Conservation (phyloP, 2,113 vertebrate species). For the Pelusios castaneus region DNA sequence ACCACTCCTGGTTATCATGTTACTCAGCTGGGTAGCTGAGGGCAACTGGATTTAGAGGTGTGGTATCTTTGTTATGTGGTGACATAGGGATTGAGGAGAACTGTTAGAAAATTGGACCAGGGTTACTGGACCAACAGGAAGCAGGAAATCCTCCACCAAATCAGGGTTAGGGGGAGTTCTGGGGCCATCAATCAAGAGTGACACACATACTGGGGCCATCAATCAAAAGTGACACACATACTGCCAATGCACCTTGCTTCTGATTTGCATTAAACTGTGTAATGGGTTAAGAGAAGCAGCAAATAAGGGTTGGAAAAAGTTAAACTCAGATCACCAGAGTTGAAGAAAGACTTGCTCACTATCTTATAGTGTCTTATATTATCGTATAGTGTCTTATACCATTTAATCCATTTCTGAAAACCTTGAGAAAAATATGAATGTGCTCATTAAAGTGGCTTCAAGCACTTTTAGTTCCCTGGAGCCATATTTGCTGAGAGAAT, state of each 20-base stretch:
- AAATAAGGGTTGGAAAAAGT: neutral
- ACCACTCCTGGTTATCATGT: neutral
- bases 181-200: neutral
- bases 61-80: neutral
- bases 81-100: neutral
- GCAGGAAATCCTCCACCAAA: neutral
- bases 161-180: neutral
- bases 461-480: neutral
- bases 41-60: neutral
- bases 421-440: neutral
- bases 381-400: neutral
- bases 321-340: fast-evolving
- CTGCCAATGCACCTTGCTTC: neutral
- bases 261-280: neutral
- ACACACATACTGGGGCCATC: neutral
- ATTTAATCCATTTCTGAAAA: neutral
- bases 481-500: neutral
- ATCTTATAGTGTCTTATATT: neutral
- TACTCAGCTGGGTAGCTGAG: neutral
- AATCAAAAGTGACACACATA: no score
- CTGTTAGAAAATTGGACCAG: neutral
- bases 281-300: neutral
- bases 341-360: neutral
- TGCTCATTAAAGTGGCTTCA: neutral
- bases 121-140: neutral